These are phyloP conservation scores for Exocentrus adspersus DNA, from an alignment of 2,888 invertebrate species.

Conservation along the genomic window DNA sequence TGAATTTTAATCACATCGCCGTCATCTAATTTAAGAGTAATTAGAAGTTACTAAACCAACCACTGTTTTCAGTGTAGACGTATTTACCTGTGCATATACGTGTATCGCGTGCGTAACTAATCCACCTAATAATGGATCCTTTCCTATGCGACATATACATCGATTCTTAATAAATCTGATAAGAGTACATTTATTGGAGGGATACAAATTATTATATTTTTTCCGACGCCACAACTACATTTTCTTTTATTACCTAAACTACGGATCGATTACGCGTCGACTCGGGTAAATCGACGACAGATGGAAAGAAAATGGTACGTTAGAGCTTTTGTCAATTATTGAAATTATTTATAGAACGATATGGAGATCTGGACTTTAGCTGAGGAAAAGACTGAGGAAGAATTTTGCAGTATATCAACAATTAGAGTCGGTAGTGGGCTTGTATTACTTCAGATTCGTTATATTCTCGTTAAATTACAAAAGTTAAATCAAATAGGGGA, in stretches of 20 bases:
- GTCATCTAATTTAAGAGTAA: too few species aligned
- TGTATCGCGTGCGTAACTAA: slow-evolving; percentile 22
- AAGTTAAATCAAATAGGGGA: too few species aligned
- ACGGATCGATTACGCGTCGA: slow-evolving; percentile 3
- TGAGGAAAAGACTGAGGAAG: too few species aligned
- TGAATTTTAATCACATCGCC: too few species aligned
- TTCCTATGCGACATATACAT: slow-evolving; percentile 33
- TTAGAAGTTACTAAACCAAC: too few species aligned
- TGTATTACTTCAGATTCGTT: too few species aligned
- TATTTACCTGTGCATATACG: too few species aligned
- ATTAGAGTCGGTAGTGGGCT: too few species aligned
- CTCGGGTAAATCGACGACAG: slow-evolving; percentile 7
- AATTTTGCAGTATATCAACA: too few species aligned
- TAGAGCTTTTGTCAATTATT: neutral
- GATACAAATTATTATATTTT: slow-evolving; percentile 8
- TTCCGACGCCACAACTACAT: neutral
- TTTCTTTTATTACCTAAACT: slow-evolving; percentile 10
- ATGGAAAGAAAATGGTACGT: slow-evolving; percentile 2
- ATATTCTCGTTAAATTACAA: too few species aligned
- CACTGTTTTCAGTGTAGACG: slow-evolving; percentile 9
- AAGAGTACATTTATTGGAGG: slow-evolving; percentile 22
- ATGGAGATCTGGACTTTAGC: too few species aligned
- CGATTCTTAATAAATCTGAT: slow-evolving; percentile 30
- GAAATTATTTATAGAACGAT: neutral
- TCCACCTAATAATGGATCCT: slow-evolving; percentile 17